A percentile compares a stretch with the other conserved stretches of the same genome.
These are phyloP conservation scores for Cinclus cinclus DNA, from an alignment of 2,113 vertebrate species.

Conservation along the genomic window DNA sequence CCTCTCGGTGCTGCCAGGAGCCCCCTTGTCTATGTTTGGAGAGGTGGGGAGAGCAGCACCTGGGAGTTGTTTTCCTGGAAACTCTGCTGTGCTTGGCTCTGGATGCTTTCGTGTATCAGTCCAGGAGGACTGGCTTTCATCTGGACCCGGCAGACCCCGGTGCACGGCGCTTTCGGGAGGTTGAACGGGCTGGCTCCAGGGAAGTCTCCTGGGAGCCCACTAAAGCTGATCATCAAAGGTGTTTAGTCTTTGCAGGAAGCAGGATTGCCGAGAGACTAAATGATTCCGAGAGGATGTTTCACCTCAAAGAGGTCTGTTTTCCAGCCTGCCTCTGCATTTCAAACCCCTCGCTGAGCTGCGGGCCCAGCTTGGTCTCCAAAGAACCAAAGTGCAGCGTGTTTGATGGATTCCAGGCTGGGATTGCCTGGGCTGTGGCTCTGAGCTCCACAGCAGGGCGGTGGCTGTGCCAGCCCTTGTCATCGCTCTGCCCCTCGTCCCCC, in stretches of 20 bases:
- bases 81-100: fast-evolving
- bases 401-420: not conserved
- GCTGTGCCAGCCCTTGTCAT: not conserved
- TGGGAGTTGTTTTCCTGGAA: not conserved
- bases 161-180: not conserved
- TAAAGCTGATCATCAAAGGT: slow-evolving; percentile 28
- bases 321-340: not conserved
- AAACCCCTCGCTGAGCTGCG: not conserved
- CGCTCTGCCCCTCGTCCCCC: fast-evolving
- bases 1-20: fast-evolving
- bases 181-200: not conserved
- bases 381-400: not conserved
- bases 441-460: fast-evolving
- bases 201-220: not conserved
- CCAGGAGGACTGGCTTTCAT: not conserved
- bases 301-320: not conserved
- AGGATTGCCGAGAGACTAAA: not conserved
- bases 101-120: not conserved
- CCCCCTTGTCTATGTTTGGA: fast-evolving
- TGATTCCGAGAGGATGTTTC: not conserved
- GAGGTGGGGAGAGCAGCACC: not conserved
- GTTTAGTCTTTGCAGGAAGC: not conserved
- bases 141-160: not conserved
- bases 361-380: fast-evolving
- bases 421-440: fast-evolving